Percentiles rank a stretch among this genome's conserved stretches.
Evolutionary conservation across 2,888 invertebrate genomes (phyloP).

Genomic region (Chymomyza caudatula): DNA sequence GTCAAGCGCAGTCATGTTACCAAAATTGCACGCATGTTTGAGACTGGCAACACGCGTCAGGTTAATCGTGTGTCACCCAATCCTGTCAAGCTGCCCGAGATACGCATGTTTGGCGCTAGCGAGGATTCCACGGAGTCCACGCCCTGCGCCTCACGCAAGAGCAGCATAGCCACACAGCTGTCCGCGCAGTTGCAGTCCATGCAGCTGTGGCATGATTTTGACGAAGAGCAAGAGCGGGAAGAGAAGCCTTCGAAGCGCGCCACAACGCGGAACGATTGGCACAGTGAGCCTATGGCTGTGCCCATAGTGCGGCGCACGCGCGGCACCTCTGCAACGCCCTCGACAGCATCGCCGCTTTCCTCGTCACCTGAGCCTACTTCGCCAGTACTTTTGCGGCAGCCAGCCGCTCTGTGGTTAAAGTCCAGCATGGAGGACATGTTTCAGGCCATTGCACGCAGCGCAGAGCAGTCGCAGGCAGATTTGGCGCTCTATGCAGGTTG

Average conservation of each 20-base stretch:
- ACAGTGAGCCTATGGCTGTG: constrained; percentile 41
- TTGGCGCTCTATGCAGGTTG: constrained; percentile 41
- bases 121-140: constrained; percentile 46
- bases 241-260: constrained; percentile 6
- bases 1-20: constrained; percentile 71
- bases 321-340: constrained; percentile 69
- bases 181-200: constrained; percentile 63
- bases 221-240: constrained; percentile 40
- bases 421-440: constrained; percentile 76
- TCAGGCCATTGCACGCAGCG: constrained; percentile 74
- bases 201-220: constrained; percentile 65
- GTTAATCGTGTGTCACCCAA: constrained; percentile 70
- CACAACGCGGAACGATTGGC: constrained; percentile 39
- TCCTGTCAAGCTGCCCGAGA: constrained; percentile 50
- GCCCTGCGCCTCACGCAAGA: constrained; percentile 46
- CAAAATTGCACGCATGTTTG: constrained; percentile 76
- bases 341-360: constrained; percentile 66
- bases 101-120: constrained; percentile 46
- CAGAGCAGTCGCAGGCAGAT: constrained; percentile 54
- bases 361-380: constrained; percentile 60
- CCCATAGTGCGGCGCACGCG: constrained; percentile 46
- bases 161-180: constrained; percentile 52
- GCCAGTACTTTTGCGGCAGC: constrained; percentile 56
- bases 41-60: constrained; percentile 68
- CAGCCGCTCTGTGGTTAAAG: constrained; percentile 65